These are phyloP conservation scores for Euura saliciscinereae DNA, from an alignment of 1,140 invertebrate species.

Conservation along the genomic window DNA sequence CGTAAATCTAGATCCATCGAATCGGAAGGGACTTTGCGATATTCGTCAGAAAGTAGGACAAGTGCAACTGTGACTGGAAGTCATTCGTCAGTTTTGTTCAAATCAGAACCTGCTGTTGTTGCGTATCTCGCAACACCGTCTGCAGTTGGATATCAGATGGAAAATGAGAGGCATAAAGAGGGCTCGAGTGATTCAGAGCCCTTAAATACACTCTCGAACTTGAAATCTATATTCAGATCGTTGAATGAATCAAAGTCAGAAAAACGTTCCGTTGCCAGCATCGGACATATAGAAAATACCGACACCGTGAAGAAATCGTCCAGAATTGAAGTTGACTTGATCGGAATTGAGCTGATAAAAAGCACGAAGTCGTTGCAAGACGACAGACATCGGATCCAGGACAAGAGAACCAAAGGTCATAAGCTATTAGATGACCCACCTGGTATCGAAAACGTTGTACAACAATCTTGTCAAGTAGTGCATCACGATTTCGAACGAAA, in stretches of 20 bases:
- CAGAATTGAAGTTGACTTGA: neutral
- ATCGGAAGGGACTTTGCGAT: too few species aligned
- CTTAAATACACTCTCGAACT: neutral
- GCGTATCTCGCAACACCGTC: too few species aligned
- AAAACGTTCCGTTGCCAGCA: neutral
- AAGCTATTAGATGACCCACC: neutral
- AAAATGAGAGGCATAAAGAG: too few species aligned
- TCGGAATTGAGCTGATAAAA: neutral
- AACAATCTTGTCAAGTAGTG: neutral
- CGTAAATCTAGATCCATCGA: too few species aligned
- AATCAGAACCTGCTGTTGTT: too few species aligned
- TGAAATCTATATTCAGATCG: neutral
- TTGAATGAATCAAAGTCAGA: neutral
- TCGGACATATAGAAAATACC: neutral
- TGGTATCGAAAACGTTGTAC: neutral
- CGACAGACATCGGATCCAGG: neutral
- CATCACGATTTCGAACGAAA: too few species aligned
- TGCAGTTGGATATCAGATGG: too few species aligned
- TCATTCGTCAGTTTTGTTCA: too few species aligned
- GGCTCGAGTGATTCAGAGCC: too few species aligned
- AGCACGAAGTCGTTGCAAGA: neutral
- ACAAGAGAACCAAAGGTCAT: neutral
- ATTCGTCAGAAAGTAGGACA: too few species aligned
- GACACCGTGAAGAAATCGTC: neutral
- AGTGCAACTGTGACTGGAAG: too few species aligned